Base-by-base conservation (phyloP, 2,888 invertebrate genomes). In the Dasypogon diadema region DNA sequence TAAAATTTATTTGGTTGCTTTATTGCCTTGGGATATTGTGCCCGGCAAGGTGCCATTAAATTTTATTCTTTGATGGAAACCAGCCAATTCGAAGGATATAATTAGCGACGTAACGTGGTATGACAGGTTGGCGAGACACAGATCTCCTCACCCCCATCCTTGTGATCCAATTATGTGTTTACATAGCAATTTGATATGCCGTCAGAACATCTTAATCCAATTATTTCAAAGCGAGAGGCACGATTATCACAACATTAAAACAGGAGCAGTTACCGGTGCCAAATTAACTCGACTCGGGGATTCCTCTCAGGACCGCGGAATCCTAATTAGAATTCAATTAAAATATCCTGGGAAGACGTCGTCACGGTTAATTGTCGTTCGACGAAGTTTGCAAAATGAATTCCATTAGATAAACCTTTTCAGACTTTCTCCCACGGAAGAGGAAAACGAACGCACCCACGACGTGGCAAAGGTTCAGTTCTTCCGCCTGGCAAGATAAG, bases 261-360 rank as follows among this genome's bases (percentile, higher is more conserved):
- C 12, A 51, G 54, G 24, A 51, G 24, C 8, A 16, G 14, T 42
- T 51, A 14, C 34, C 30, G 21, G 34, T 56, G 21, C 18, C 6
- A 18, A 42, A 42, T 42, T 42, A 42, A 42, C 42, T 42, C 42
- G 42, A 5, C 30, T 5, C 30, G 30, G 30, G 18, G 26, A 54
- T 54, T 54, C 24, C 55, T 14, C 37, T 3, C 37, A 22, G 24
- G 12, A 37, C 55, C 37, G 55, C 37, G 37, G 37, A 73, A 73
- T 73, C 46, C 54, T 73, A 73, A 73, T 73, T 73, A 58, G 58
- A 73, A 73, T 73, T 73, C 73, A 73, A 73, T 73, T 73, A 73
- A 73, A 58, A n/a, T 37, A 8, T 4, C 26, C 46, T 37, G 12
- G 12, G 18, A n/a, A 56, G 34, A 60, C 30, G 18, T 14, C 60